A percentile compares a stretch with the other conserved stretches of the same genome.
phyloP scores from a whole-genome alignment of 2,113 vertebrate species.

The Cepphus grylle region DNA sequence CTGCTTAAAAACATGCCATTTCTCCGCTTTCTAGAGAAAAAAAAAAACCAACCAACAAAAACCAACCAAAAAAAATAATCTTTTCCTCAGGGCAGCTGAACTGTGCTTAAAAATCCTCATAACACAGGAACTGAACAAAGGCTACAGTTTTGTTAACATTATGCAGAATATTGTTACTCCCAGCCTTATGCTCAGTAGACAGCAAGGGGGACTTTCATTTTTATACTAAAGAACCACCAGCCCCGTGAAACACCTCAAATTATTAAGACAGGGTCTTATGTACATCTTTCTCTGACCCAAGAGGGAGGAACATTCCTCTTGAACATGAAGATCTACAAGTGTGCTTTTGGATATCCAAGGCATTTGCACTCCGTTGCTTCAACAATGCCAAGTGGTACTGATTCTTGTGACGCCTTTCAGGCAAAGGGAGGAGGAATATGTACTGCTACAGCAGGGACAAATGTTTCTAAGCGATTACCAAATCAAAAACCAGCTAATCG shows the following conservation, averaged over 20 bases:
- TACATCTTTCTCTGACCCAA: not conserved
- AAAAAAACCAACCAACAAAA: not conserved
- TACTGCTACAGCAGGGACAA: not conserved
- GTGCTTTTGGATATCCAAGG: not conserved
- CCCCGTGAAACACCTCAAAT: not conserved
- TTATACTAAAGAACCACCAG: not conserved
- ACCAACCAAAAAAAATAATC: not conserved
- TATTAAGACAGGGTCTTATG: not conserved
- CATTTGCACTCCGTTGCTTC: not conserved
- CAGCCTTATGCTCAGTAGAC: not conserved
- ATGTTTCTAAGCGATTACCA: not conserved
- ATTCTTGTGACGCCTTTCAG: not conserved
- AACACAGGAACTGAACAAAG: not conserved
- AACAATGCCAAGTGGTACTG: not conserved
- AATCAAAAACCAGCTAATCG: not conserved
- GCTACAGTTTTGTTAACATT: not conserved
- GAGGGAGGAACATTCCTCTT: not conserved
- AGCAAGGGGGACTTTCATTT: not conserved
- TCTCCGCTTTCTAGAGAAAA: not conserved
- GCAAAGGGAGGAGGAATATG: not conserved
- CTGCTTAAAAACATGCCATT: not conserved
- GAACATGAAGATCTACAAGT: not conserved
- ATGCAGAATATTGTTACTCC: not conserved
- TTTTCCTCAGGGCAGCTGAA: not conserved
- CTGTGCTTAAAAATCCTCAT: rapidly evolving